Base-by-base conservation (phyloP, 2,113 vertebrate species). In the Percina caprodes region DNA sequence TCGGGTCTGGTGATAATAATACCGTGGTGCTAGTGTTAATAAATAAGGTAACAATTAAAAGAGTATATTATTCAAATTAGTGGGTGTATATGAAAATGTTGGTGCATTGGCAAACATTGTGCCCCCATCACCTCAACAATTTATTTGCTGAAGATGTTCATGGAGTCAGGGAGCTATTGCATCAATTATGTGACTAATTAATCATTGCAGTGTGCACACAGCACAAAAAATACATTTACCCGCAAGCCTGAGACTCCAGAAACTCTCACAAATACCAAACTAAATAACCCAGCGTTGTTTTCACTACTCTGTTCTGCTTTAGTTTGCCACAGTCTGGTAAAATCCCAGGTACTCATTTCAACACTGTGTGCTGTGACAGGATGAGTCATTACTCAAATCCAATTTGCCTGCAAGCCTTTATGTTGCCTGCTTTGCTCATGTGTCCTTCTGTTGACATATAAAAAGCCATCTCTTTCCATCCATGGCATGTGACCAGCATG, bases 341-440 rank as follows among this genome's bases (percentile, higher is more conserved):
- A 89, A 77, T 88, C 80, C 73, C 16, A 19, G 62, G 68, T 71
- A 79, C 77, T 83, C 85, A 69, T 89, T 90, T 83, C 71, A 87
- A 54, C 70, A 82, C 51, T 66, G 79, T 86, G 83, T 85, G 84
- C 81, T 81, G 69, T 84, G 87, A 89, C 88, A 77, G 83, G 77
- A 69, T 73, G 84, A 91, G 78, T 90, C 91, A 91, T 92, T 91
- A 92, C 86, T 93, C 89, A 92, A 86, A 93, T 90, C 84, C 86
- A 91, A 91, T 89, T 90, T 90, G 85, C 88, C 90, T 86, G 83
- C 77, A 8, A 92, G 87, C 83, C 61, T 84, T 88, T 85, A 80
- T 88, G 83, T 84, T 84, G 80, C 76, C 77, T 78, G 65, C 86
- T 86, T 82, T 78, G 80, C 93, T 84, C 88, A 39, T 90, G 85